Percentiles rank a stretch among this genome's conserved stretches.
phyloP scores from a whole-genome alignment of 2,797 vertebrate genomes.

The Hephaestus fuliginosus region DNA sequence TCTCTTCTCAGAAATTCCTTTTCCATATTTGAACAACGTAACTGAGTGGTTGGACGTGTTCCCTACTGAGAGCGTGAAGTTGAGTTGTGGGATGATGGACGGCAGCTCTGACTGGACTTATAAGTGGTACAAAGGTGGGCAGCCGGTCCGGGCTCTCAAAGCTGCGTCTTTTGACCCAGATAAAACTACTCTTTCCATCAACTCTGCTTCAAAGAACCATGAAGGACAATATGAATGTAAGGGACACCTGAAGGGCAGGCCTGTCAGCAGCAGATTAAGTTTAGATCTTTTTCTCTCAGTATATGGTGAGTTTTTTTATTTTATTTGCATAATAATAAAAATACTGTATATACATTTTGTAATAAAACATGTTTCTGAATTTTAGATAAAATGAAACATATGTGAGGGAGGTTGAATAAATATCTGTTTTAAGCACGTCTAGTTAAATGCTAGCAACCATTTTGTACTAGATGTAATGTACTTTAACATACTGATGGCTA shows the following conservation, averaged over 20 bases:
- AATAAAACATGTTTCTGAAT: not conserved
- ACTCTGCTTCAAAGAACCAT: conserved; percentile 1
- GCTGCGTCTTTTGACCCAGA: not conserved
- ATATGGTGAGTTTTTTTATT: conserved; percentile 59
- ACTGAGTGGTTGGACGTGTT: conserved; percentile 76
- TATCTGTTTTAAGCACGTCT: not conserved
- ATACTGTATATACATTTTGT: not conserved
- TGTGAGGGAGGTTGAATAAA: not conserved
- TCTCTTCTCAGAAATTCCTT: conserved; percentile 63
- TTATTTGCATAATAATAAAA: not conserved
- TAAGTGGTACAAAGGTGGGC: conserved; percentile 53
- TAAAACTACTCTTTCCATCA: conserved; percentile 48
- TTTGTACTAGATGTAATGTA: not conserved
- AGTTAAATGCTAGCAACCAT: not conserved
- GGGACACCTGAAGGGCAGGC: conserved; percentile 47
- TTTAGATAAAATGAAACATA: not conserved
- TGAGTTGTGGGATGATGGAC: conserved; percentile 64
- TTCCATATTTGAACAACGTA: conserved; percentile 21
- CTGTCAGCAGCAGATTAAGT: conserved; percentile 21
- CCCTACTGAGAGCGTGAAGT: conserved; percentile 56
- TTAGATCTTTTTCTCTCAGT: conserved; percentile 13
- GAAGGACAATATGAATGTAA: conserved; percentile 48
- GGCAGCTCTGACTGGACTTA: conserved; percentile 62
- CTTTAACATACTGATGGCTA: conserved; percentile 2
- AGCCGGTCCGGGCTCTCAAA: accelerated